Conservation (phyloP, 1,140 invertebrate species). For the Brachionus asplanchnoidis region DNA sequence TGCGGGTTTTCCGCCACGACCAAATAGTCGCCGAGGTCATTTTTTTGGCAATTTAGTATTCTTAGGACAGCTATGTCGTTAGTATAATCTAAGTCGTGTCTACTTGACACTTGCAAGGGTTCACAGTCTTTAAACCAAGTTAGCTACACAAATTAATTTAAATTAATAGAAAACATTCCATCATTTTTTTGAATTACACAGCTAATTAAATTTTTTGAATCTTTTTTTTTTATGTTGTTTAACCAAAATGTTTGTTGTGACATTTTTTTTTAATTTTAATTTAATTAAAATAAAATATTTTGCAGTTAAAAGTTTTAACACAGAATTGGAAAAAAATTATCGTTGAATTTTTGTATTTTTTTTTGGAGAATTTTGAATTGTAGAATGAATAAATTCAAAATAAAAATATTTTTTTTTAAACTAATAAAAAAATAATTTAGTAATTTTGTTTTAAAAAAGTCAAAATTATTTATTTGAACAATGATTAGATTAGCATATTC, state of each 20-base stretch:
- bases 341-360: too few relatives aligned
- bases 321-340: too few relatives aligned
- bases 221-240: too few relatives aligned
- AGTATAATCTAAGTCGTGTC: conserved; percentile 12
- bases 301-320: too few relatives aligned
- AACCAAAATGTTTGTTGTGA: too few relatives aligned
- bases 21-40: conserved; percentile 25
- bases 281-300: neutral
- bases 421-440: too few relatives aligned
- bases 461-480: too few relatives aligned
- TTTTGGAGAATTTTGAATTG: too few relatives aligned
- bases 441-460: too few relatives aligned
- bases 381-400: too few relatives aligned
- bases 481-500: too few relatives aligned
- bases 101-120: conserved; percentile 9
- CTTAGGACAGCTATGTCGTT: neutral
- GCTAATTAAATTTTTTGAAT: neutral
- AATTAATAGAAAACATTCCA: neutral
- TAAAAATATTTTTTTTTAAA: too few relatives aligned
- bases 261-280: neutral
- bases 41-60: conserved; percentile 13
- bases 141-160: neutral
- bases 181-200: neutral
- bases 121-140: conserved; percentile 36
- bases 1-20: neutral